Base-by-base conservation (phyloP, 2,113 vertebrate species). In the Ptychochromis oligacanthus region DNA sequence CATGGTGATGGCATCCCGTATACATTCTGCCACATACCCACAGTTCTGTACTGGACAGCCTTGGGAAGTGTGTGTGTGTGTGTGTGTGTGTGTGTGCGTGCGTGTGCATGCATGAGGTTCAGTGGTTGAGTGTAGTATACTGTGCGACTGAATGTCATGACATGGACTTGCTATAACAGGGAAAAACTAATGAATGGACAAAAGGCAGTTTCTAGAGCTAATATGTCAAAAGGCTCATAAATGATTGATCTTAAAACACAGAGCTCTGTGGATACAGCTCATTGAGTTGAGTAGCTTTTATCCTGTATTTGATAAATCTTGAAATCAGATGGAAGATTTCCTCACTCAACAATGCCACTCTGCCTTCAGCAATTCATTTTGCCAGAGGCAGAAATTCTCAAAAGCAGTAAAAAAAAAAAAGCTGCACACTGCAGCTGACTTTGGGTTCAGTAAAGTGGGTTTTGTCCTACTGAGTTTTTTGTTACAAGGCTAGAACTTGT, bases 221-320 rank as follows among this genome's bases (percentile, higher is more conserved):
- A 84, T 86, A 86, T 75, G 12, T 79, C 62, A 80, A 85, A 83
- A 64, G 59, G 59, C 81, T 85, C 77, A 75, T 83, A 62, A 81
- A 65, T 77, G 72, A 49, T 74, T 58, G 7, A 40, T 75, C 52
- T 72, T 20, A 74, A 75, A 81, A 82, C 85, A 81, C 18, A 70
- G n/a, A n/a, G n/a, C n/a, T n/a, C 46, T 58, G 46, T 49, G 74
- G 46, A 38, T 22, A 2, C 28, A 76, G 70, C 64, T 76, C 38
- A 17, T 40, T 52, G n/a, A 56, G 17, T 77, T 18, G 11, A 82
- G 20, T 36, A 18, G 79, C 76, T 56, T 79, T 72, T 24, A 78
- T 70, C 57, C 36, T 38, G 22, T 8, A 36, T 1, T 3, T 54
- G 54, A 67, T 40, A 8, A 77, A 36, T n/a, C 31, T n/a, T 77